Base-by-base conservation (phyloP, 2,888 invertebrate species). In the Cerastis leucographa region DNA sequence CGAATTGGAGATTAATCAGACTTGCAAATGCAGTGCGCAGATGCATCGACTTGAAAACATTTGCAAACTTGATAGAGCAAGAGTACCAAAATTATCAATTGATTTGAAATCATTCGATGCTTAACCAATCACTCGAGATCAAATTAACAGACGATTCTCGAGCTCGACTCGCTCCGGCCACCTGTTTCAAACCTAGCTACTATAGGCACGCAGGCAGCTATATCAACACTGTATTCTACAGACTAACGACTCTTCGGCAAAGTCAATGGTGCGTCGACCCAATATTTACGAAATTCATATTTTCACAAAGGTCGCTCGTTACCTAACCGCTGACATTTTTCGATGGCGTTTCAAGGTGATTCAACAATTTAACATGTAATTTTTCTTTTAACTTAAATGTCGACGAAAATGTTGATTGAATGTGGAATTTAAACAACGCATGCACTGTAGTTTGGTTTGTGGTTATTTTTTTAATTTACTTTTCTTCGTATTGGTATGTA, bases 181-280 rank as follows among this genome's bases (percentile, higher is more conserved):
- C 78, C 81, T 87, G 81, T 87, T 85, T 68, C 54, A 67, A 25
- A 29, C 49, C 56, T 83, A 72, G 35, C 44, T 74, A 42, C 59
- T 59, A 59, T 29, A 77, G 29, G 25, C 54, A 56, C 64, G 2
- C 22, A 71, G 61, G 19, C 76, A 80, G 72, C 76, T 86, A 79
- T 74, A 80, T 72, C 66, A 85, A 85, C 56, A 77, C 56, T 29
- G 35, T 64, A 77, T 61, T 29, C 35, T 66, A 54, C 74, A 72
- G 83, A 76, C 81, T 68, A 78, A 74, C 66, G 59, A 72, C 44
- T 70, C 71, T 68, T 67, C 74, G 42, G 67, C 88, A 91, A 91
- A 81, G 91, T 89, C 91, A 88, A 25, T 29, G 75, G 89, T 86
- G 51, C 86, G 75, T 51, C 78, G 83, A 88, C 85, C 88, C 71